Base-by-base conservation (phyloP, 2,113 vertebrate genomes). In the Eublepharis macularius region DNA sequence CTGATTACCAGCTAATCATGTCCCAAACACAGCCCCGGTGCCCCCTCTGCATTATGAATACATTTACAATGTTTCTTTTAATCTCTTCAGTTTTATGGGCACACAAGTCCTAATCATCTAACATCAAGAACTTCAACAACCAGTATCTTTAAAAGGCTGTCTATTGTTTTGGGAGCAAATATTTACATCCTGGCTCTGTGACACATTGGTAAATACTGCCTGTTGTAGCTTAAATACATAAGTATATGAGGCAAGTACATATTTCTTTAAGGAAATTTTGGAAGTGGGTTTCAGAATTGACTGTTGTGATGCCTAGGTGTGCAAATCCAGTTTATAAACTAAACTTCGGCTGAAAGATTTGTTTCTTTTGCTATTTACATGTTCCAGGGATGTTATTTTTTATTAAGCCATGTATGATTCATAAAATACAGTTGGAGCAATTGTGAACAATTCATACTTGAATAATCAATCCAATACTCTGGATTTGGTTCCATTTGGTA, bases 1-100 rank as follows among this genome's bases (percentile, higher is more conserved):
- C 96, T 98, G 98, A 99, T 98, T 98, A 98, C 95, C 87, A 95
- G 95, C 96, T 98, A 98, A 98, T 98, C 98, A 98, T 94, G 95
- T 94, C 94, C 96, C 97, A 96, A 97, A 97, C 94, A 96, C 91
- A 95, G 85, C 85, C 92, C 86, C 79, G 87, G 90, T 95, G 19
- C 95, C 95, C 94, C 90, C 90, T 90, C 94, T 92, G 94, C 94
- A 96, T 96, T 95, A 96, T 86, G 92, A 95, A 97, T 96, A 95
- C 65, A 97, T 97, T 96, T 95, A 80, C 87, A 93, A 93, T 51
- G 75, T 94, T 87, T 91, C 90, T 92, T 93, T 88, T 95, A 95
- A 94, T 95, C 90, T 95, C 92, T 93, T 66, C 57, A 93, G 83
- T 95, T 95, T 92, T 93, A 83, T 92, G 82, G 90, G 90, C 77